phyloP scores from a whole-genome alignment of 2,113 vertebrate genomes.

The Helogale parvula region DNA sequence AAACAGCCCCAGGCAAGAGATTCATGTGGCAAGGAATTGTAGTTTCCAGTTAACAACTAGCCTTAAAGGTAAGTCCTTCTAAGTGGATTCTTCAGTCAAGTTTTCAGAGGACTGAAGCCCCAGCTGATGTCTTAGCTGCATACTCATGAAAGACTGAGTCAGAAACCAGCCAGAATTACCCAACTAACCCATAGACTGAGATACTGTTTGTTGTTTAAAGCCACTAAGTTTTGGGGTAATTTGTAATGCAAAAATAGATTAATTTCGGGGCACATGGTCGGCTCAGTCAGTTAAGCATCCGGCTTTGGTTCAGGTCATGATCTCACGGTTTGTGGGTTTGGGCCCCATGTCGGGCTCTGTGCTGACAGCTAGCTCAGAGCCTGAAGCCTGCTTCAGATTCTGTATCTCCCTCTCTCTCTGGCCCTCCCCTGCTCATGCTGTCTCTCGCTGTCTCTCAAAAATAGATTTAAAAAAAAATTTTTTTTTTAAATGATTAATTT shows the following conservation, averaged over 20 bases:
- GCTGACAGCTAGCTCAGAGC: no score
- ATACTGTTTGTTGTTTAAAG: neutral
- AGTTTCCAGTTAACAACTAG: neutral
- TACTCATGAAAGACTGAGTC: neutral
- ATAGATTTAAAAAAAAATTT: no score
- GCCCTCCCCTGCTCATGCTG: no score
- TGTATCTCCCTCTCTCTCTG: no score
- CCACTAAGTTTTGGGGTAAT: neutral
- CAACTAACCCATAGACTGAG: neutral
- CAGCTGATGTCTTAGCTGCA: neutral
- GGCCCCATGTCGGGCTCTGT: no score
- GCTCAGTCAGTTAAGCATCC: no score
- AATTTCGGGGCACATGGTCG: neutral
- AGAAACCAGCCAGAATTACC: neutral
- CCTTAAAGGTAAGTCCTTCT: neutral
- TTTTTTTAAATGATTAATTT: no score
- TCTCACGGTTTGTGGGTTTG: no score
- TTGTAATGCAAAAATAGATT: neutral
- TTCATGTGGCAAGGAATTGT: neutral
- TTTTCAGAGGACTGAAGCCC: neutral
- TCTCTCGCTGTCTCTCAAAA: no score
- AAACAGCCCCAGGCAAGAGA: neutral
- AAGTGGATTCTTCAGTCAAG: neutral
- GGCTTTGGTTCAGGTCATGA: no score
- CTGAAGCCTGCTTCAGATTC: no score